Evolutionary conservation across 1,140 invertebrate genomes (phyloP).

Genomic region (Conus ventricosus): DNA sequence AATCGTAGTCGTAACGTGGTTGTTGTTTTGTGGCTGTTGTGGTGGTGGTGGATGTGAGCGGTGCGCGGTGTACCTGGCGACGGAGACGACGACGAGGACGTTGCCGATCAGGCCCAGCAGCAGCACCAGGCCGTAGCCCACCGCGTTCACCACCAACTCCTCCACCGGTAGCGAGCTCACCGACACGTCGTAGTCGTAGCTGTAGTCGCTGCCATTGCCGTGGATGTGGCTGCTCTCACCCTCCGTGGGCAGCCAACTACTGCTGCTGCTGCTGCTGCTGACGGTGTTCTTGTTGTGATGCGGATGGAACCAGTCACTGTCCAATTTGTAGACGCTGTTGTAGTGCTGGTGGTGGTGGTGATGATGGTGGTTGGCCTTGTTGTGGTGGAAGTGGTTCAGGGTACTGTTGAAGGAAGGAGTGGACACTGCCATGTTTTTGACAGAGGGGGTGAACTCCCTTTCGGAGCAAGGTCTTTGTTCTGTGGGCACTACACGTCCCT

Average conservation of each 20-base stretch:
- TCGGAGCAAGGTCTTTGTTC: no score
- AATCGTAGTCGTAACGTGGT: no score
- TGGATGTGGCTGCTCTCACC: neutral
- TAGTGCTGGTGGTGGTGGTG: neutral
- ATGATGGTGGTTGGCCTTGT: neutral
- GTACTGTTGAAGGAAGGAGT: neutral
- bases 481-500: no score
- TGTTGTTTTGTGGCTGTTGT: no score
- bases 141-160: conserved; percentile 79
- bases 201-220: conserved; percentile 37
- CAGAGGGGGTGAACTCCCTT: no score
- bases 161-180: conserved; percentile 50
- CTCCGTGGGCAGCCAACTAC: neutral
- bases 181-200: conserved; percentile 60
- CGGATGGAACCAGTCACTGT: no score
- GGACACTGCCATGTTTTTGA: no score
- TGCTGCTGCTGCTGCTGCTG: neutral
- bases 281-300: neutral
- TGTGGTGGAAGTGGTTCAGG: neutral
- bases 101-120: conserved; percentile 81
- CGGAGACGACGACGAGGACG: conserved; percentile 79
- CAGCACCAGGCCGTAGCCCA: conserved; percentile 81
- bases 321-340: no score
- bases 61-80: conserved; percentile 61
- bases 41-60: no score